These are phyloP conservation scores for Nycteola revayana DNA, from an alignment of 2,888 invertebrate species.

Conservation along the genomic window DNA sequence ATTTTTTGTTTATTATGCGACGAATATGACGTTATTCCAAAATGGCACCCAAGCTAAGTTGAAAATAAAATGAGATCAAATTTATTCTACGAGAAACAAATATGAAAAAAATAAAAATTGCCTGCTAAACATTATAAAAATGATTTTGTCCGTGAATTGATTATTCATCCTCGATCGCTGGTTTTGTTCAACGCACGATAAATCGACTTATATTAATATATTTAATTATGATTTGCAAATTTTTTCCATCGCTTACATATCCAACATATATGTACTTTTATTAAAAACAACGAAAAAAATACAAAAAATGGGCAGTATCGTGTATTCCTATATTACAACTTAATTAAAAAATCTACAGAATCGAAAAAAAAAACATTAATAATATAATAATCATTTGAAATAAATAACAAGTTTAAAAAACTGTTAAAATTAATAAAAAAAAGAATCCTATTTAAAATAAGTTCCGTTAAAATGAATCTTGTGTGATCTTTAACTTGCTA, in stretches of 20 bases:
- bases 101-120: constrained; percentile 55
- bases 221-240: constrained; percentile 31
- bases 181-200: constrained; percentile 62
- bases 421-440: constrained; percentile 77
- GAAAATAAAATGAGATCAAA: constrained; percentile 72
- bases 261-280: constrained; percentile 31
- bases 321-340: constrained; percentile 76
- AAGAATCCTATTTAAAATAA: constrained; percentile 59
- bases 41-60: constrained; percentile 70
- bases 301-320: constrained; percentile 75
- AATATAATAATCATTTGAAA: constrained; percentile 81
- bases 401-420: constrained; percentile 81
- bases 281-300: constrained; percentile 46
- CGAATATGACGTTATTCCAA: constrained; percentile 44
- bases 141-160: constrained; percentile 52
- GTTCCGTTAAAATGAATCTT: constrained; percentile 63
- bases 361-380: constrained; percentile 67
- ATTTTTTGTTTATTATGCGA: constrained; percentile 57
- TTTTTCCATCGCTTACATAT: constrained; percentile 31
- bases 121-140: constrained; percentile 55
- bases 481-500: constrained; percentile 71
- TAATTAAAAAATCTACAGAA: constrained; percentile 68
- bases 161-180: constrained; percentile 39
- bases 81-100: constrained; percentile 42
- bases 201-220: constrained; percentile 48